These are phyloP conservation scores for Neria commutata DNA, from an alignment of 2,888 invertebrate genomes.

Conservation along the genomic window DNA sequence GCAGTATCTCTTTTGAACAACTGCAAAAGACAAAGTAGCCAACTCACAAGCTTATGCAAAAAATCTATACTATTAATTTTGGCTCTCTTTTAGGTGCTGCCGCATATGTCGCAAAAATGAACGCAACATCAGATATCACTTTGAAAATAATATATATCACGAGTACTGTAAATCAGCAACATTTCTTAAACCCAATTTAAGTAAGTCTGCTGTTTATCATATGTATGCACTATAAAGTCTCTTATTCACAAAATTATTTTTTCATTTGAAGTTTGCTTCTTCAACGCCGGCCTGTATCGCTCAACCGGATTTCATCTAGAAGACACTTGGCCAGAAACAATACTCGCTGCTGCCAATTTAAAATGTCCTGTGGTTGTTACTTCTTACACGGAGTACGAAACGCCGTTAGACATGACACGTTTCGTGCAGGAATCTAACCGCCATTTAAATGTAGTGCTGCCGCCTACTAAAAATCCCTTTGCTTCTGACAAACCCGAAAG, in stretches of 20 bases:
- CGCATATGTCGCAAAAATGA: slow-evolving; percentile 63
- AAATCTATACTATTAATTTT: neutral
- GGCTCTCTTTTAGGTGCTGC: slow-evolving; percentile 64
- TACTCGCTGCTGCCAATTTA: slow-evolving; percentile 65
- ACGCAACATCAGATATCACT: slow-evolving; percentile 65
- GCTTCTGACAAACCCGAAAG: slow-evolving; percentile 74
- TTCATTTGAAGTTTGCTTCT: slow-evolving; percentile 68
- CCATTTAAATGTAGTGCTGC: slow-evolving; percentile 64
- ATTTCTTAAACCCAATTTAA: slow-evolving; percentile 66
- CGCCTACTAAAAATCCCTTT: slow-evolving; percentile 69
- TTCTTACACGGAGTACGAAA: slow-evolving; percentile 72
- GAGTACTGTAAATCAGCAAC: slow-evolving; percentile 60
- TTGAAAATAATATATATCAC: slow-evolving; percentile 63
- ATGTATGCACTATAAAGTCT: too few species aligned
- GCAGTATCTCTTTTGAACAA: slow-evolving; percentile 66
- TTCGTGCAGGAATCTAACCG: slow-evolving; percentile 65
- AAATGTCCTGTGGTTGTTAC: slow-evolving; percentile 70
- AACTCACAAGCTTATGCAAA: too few species aligned
- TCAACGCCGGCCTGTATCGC: slow-evolving; percentile 76
- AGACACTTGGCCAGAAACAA: slow-evolving; percentile 73
- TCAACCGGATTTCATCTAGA: slow-evolving; percentile 68
- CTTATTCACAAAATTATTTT: too few species aligned
- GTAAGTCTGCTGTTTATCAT: too few species aligned
- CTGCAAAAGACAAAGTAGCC: slow-evolving; percentile 67
- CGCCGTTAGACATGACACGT: slow-evolving; percentile 68